A percentile compares a stretch with the other conserved stretches of the same genome.
These are phyloP conservation scores for Pyrrhia umbra DNA, from an alignment of 2,888 invertebrate genomes.

Conservation along the genomic window DNA sequence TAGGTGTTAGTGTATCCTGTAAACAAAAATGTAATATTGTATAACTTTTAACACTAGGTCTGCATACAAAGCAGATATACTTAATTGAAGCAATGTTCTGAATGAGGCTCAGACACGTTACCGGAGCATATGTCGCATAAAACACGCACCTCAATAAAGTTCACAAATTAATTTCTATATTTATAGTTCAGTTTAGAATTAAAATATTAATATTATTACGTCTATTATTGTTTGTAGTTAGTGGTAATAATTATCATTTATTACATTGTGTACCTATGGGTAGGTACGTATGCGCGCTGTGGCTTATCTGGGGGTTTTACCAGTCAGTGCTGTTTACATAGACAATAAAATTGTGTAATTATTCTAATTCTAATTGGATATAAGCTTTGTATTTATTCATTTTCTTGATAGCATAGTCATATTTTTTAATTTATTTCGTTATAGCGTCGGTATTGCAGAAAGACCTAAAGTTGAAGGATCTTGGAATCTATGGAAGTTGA, in stretches of 20 bases:
- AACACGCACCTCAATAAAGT: too few species aligned
- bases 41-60: too few species aligned
- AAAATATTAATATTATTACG: background rate
- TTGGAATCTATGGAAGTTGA: too few species aligned
- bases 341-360: slow-evolving; percentile 43
- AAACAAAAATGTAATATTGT: too few species aligned
- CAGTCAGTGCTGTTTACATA: slow-evolving; percentile 22
- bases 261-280: background rate
- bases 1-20: too few species aligned
- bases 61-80: too few species aligned
- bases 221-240: slow-evolving; percentile 24
- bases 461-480: too few species aligned
- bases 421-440: background rate
- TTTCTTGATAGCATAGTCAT: background rate
- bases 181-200: background rate
- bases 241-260: slow-evolving; percentile 14
- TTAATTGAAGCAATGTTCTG: too few species aligned
- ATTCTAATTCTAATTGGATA: slow-evolving; percentile 28
- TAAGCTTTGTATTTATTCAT: background rate
- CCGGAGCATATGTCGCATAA: too few species aligned
- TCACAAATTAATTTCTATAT: background rate
- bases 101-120: too few species aligned
- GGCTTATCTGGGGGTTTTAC: slow-evolving; percentile 56
- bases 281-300: slow-evolving; percentile 7
- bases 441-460: background rate